Percentiles rank a stretch among this genome's conserved stretches.
These are phyloP conservation scores for Dicyrtoma fusca DNA, from an alignment of 2,888 invertebrate species.

Conservation along the genomic window DNA sequence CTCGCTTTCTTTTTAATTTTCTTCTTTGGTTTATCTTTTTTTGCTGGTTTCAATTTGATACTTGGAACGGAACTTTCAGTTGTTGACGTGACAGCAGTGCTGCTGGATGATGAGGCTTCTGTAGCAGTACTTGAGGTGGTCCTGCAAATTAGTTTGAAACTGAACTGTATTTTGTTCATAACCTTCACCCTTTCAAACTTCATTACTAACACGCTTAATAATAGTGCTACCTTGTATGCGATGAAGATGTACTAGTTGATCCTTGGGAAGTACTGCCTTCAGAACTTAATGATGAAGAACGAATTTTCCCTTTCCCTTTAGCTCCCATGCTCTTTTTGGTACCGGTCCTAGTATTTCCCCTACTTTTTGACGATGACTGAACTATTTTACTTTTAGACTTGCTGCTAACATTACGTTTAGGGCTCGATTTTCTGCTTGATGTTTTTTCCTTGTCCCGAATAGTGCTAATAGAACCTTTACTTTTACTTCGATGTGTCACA, in stretches of 20 bases:
- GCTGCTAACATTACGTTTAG: slow-evolving; percentile 18
- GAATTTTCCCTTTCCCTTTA: slow-evolving; percentile 35
- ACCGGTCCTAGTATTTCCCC: slow-evolving; percentile 26
- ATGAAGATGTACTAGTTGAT: slow-evolving; percentile 45
- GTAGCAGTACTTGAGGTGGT: slow-evolving; percentile 35
- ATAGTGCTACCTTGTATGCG: slow-evolving; percentile 42
- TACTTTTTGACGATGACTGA: slow-evolving; percentile 23
- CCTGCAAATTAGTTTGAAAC: background rate
- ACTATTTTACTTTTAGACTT: slow-evolving; percentile 13
- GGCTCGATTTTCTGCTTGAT: slow-evolving; percentile 29
- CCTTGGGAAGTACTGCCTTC: slow-evolving; percentile 48
- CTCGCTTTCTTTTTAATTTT: slow-evolving; percentile 40
- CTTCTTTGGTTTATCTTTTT: slow-evolving; percentile 37
- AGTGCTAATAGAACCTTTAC: slow-evolving; percentile 14
- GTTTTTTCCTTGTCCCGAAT: slow-evolving; percentile 26
- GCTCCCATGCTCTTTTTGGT: slow-evolving; percentile 39
- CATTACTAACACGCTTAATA: background rate
- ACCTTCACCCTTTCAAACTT: background rate
- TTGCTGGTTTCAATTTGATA: slow-evolving; percentile 49
- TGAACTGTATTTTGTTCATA: background rate
- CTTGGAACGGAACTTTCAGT: slow-evolving; percentile 55
- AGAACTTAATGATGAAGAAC: slow-evolving; percentile 51
- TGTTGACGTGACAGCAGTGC: slow-evolving; percentile 39
- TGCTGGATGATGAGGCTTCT: slow-evolving; percentile 43
- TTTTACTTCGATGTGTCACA: slow-evolving; percentile 27